Percentiles rank a stretch among this genome's conserved stretches.
Evolutionary conservation across 2,888 invertebrate genomes (phyloP).

Genomic region (Lysandra bellargus): DNA sequence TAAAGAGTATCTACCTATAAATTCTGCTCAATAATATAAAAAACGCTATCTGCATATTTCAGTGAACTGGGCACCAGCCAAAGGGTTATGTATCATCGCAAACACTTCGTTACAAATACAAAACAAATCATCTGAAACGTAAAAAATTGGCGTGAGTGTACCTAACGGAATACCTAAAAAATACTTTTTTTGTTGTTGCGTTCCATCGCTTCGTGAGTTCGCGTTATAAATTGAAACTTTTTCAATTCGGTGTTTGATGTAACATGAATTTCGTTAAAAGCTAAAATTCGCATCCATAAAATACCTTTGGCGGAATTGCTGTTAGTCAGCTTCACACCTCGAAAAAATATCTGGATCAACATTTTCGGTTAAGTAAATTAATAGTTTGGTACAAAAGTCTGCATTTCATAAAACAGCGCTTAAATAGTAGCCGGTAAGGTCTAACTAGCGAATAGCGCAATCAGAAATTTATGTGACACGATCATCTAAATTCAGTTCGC

Average conservation of each 20-base stretch:
- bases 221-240: constrained; percentile 42
- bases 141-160: constrained; percentile 4
- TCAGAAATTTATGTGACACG: constrained; percentile 12
- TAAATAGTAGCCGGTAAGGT: not conserved
- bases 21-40: not conserved
- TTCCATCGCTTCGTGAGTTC: not conserved
- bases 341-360: constrained; percentile 5
- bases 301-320: constrained; percentile 57
- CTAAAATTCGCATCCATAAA: constrained; percentile 37
- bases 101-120: constrained; percentile 17
- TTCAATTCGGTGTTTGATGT: constrained; percentile 43
- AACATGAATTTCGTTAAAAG: constrained; percentile 41
- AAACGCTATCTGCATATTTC: not conserved
- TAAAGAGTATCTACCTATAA: not conserved
- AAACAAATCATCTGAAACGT: constrained; percentile 12
- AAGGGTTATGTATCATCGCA: constrained; percentile 10
- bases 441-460: not conserved
- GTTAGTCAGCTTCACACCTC: constrained; percentile 37
- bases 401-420: not conserved
- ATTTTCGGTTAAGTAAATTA: not conserved
- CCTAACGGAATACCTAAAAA: not conserved
- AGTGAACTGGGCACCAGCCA: not conserved
- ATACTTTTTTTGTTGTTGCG: constrained; percentile 11
- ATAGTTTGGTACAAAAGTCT: not conserved
- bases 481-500: constrained; percentile 19